Evolutionary conservation across 64 coral and sea anemone genomes (phyloP), one percentile per base, ranked within the genome.

Genomic region (Montipora capricornis): DNA sequence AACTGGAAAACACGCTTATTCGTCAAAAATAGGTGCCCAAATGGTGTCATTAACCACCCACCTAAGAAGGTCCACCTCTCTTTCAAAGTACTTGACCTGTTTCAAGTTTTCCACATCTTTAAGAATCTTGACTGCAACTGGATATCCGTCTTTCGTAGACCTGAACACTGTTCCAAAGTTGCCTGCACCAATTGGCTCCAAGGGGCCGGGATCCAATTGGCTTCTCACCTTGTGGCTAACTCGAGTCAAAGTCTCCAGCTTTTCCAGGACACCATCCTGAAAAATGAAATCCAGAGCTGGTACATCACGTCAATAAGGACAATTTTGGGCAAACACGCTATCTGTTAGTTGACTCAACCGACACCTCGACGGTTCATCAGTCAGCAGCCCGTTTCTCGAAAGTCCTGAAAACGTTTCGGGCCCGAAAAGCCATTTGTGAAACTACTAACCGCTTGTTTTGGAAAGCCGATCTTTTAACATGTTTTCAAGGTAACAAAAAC

Each of bases 51-150:
- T 7, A 2, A 46, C 22, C 61, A 70, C 47, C 7, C 68, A 50
- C 93, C 93, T 94, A 0, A 94, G 53, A 0, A 51, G 83, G 51
- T 94, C 80, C 5, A 94, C 93, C 60, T 94, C 93, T 68, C 93
- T 68, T 50, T 94, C 93, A 84, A 90, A 94, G n/a, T 45, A 68
- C 79, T 84, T 7, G 6, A 94, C 67, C 44, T 90, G 80, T 44
- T 70, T 90, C 37, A 4, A 55, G 59, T 67, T 84, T 13, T 90
- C 73, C 4, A 94, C 58, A 62, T 94, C 83, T 68, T 90, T 94
- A 22, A 94, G 46, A 19, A 89, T 94, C 78, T 94, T 94, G 1
- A 94, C 93, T 22, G 93, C 93, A 71, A 94, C 93, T 8, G 68
- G 87, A 20, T 75, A 75, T 2, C 93, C 93, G 9, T 89, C 76